Conservation (phyloP, 2,113 vertebrate genomes). For the Meles meles region DNA sequence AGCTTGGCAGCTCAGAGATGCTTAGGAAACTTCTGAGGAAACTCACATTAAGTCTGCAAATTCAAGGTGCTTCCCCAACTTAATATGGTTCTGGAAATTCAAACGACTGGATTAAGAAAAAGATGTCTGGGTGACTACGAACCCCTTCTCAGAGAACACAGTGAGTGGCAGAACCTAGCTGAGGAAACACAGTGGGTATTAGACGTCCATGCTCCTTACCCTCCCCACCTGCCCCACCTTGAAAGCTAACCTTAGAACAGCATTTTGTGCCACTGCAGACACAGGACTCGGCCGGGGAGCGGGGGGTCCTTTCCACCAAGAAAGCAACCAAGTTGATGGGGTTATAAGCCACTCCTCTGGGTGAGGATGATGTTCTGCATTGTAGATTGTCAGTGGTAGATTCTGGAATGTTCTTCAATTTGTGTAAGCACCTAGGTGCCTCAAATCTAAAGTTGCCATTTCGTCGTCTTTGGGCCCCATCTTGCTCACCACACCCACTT, state of each 20-base stretch:
- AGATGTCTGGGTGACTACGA: not conserved
- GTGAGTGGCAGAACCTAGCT: not conserved
- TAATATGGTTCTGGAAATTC: slow-evolving; percentile 36
- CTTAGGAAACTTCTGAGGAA: not conserved
- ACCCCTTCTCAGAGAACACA: not conserved
- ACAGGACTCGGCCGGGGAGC: not conserved
- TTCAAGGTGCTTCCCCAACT: not conserved
- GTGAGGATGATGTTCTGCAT: too few species aligned
- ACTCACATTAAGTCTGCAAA: not conserved
- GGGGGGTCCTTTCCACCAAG: not conserved
- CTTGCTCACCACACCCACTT: not conserved
- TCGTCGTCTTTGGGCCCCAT: not conserved
- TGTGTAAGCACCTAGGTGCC: not conserved
- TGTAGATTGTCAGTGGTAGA: not conserved
- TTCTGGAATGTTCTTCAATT: not conserved
- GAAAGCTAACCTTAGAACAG: not conserved
- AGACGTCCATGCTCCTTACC: not conserved
- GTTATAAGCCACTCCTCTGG: not conserved
- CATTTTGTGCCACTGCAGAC: not conserved
- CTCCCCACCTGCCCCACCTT: not conserved
- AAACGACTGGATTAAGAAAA: not conserved
- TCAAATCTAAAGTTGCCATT: not conserved
- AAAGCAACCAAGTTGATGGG: not conserved
- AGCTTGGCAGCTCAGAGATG: not conserved
- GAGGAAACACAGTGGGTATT: not conserved